phyloP scores from a whole-genome alignment of 2,888 invertebrate genomes.

The Drosophila koepferae region DNA sequence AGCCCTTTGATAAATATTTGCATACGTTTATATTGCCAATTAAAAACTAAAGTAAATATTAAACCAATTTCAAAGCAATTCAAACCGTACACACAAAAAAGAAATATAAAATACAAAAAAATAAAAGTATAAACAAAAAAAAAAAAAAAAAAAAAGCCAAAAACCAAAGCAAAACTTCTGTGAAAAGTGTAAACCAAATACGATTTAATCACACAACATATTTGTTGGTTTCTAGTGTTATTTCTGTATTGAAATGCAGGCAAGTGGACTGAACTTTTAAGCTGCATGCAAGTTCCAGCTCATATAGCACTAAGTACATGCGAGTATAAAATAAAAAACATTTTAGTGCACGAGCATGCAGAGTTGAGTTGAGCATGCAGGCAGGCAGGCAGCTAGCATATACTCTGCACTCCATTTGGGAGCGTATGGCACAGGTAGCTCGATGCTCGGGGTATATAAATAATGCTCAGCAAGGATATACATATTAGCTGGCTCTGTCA shows the following conservation, averaged over 20 bases:
- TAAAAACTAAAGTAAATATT: conserved; percentile 60
- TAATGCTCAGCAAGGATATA: background rate
- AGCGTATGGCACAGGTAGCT: background rate
- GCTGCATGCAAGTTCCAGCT: conserved; percentile 59
- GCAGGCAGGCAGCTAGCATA: background rate
- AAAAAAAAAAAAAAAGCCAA: conserved; percentile 12
- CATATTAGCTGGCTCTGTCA: background rate
- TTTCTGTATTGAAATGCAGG: conserved; percentile 32
- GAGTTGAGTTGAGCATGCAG: background rate
- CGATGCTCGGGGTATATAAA: background rate
- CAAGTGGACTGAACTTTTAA: conserved; percentile 30
- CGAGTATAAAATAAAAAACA: background rate
- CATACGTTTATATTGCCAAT: conserved; percentile 50
- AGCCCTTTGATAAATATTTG: conserved; percentile 18
- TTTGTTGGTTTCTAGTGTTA: conserved; percentile 41
- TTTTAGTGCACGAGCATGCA: background rate
- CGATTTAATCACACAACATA: conserved; percentile 57
- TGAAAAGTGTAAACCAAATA: conserved; percentile 38
- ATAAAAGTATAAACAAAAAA: conserved; percentile 13
- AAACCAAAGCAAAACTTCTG: conserved; percentile 21
- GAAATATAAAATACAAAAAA: conserved; percentile 18
- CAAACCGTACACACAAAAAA: conserved; percentile 1
- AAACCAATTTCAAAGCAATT: conserved; percentile 50
- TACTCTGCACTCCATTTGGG: background rate
- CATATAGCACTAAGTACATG: conserved; percentile 18